Evolutionary conservation across 2,113 vertebrate genomes (phyloP).

Genomic region (Crotalus helleri): DNA sequence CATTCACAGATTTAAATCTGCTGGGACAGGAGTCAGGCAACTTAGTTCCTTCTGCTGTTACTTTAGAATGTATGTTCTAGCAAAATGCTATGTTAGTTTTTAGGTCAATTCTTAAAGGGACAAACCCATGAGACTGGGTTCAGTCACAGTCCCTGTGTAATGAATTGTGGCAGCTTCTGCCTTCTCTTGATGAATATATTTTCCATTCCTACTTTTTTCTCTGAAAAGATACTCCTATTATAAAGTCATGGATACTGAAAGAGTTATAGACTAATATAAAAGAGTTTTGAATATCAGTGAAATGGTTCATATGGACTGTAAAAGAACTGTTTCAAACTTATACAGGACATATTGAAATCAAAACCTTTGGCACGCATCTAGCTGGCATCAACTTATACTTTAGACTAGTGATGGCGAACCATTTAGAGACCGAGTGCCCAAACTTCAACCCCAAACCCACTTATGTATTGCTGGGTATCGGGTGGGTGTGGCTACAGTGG

Average conservation of each 20-base stretch:
- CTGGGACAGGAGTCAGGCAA: slow-evolving; percentile 72
- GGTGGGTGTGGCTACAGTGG: no score
- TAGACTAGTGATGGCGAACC: background rate
- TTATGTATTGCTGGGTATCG: no score
- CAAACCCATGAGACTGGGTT: slow-evolving; percentile 71
- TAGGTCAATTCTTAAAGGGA: slow-evolving; percentile 78
- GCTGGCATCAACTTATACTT: background rate
- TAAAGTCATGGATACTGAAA: slow-evolving; percentile 22
- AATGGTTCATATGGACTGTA: background rate
- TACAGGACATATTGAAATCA: background rate
- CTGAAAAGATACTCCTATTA: slow-evolving; percentile 43
- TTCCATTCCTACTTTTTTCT: slow-evolving; percentile 45
- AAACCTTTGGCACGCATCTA: background rate
- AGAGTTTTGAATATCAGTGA: background rate
- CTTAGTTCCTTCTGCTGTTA: slow-evolving; percentile 73
- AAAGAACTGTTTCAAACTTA: background rate
- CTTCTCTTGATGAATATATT: slow-evolving; percentile 52
- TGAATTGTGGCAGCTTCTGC: slow-evolving; percentile 66
- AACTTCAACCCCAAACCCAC: no score
- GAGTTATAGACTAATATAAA: background rate
- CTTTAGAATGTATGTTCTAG: slow-evolving; percentile 72
- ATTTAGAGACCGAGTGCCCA: no score
- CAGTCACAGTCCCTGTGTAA: slow-evolving; percentile 64
- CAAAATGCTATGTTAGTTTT: slow-evolving; percentile 77
- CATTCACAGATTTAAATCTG: slow-evolving; percentile 72